A percentile compares a stretch with the other conserved stretches of the same genome.
phyloP scores from a whole-genome alignment of 2,888 invertebrate species.

The Alloscopus bannaensis region DNA sequence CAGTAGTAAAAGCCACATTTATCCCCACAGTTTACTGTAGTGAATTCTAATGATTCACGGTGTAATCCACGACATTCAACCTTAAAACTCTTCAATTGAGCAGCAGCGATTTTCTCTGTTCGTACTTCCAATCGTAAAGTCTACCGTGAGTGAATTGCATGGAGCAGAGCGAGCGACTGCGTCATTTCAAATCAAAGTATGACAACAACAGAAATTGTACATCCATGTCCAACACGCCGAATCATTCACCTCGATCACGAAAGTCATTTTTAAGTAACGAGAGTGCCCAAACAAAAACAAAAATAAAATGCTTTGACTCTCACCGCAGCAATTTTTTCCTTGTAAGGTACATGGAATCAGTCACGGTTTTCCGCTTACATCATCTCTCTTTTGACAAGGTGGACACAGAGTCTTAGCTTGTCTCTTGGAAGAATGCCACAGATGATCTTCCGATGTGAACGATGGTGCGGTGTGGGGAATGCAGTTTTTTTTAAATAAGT shows the following conservation, averaged over 20 bases:
- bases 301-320: slow-evolving; percentile 42
- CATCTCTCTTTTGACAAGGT: slow-evolving; percentile 47
- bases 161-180: too few species aligned
- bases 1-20: too few species aligned
- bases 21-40: too few species aligned
- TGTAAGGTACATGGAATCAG: slow-evolving; percentile 50
- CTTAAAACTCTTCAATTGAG: background rate
- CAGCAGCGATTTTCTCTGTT: too few species aligned
- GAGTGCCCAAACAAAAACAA: slow-evolving; percentile 48
- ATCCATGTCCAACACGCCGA: slow-evolving; percentile 19
- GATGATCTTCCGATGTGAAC: background rate
- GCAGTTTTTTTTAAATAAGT: slow-evolving; percentile 18
- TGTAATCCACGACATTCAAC: too few species aligned
- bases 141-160: too few species aligned
- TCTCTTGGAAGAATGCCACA: slow-evolving; percentile 42
- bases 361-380: slow-evolving; percentile 54
- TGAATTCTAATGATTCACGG: too few species aligned
- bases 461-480: background rate
- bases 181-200: slow-evolving; percentile 1
- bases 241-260: slow-evolving; percentile 17
- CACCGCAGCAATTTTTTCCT: slow-evolving; percentile 41
- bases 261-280: slow-evolving; percentile 28
- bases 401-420: slow-evolving; percentile 33
- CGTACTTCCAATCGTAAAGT: too few species aligned
- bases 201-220: slow-evolving; percentile 37